Conservation (phyloP, 2,113 vertebrate species). For the Thermophis baileyi region DNA sequence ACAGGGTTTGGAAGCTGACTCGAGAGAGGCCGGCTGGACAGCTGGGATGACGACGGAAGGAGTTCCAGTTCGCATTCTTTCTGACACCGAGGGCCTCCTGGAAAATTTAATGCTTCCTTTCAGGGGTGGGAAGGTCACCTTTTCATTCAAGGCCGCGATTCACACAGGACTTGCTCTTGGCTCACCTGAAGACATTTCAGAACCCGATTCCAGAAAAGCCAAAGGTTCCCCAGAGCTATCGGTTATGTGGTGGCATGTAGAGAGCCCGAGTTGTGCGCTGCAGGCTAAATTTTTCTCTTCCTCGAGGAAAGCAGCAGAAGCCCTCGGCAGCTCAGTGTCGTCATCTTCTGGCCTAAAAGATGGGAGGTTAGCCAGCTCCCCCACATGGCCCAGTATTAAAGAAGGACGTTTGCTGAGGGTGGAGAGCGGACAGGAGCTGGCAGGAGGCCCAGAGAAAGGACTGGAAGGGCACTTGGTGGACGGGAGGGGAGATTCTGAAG, state of each 20-base stretch:
- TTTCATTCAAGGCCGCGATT: neutral
- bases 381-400: neutral
- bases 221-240: conserved; percentile 3
- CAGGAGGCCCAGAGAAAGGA: neutral
- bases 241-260: neutral
- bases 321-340: neutral
- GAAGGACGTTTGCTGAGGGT: neutral
- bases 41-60: conserved; percentile 10
- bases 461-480: neutral
- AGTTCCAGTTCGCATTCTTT: conserved; percentile 9
- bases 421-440: neutral
- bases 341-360: rapidly evolving
- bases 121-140: neutral
- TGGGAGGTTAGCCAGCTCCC: neutral
- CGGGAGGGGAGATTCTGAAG: neutral
- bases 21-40: neutral
- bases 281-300: conserved; percentile 3
- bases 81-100: conserved; percentile 23
- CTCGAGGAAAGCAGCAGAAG: neutral
- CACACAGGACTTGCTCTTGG: neutral
- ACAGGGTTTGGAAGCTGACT: neutral
- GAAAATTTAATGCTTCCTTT: conserved; percentile 24
- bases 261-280: neutral
- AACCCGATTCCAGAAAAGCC: conserved; percentile 14
- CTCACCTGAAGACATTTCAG: conserved; percentile 31